These are phyloP conservation scores for Charina bottae DNA, from an alignment of 2,113 vertebrate genomes.

Conservation along the genomic window DNA sequence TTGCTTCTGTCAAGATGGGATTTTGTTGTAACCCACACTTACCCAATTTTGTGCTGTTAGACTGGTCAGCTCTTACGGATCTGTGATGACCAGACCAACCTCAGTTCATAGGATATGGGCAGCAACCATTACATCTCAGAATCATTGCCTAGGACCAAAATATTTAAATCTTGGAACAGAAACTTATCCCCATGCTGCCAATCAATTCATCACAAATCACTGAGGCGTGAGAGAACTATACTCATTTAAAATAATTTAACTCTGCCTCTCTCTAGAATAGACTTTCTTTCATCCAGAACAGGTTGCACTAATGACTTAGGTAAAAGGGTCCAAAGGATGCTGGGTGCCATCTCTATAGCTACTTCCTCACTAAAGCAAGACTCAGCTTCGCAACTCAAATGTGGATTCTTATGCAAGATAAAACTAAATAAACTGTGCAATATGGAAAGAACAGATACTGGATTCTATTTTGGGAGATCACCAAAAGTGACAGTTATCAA, in stretches of 20 bases:
- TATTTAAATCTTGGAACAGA: background rate
- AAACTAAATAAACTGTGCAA: background rate
- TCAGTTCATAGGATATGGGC: background rate
- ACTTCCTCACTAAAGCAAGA: background rate
- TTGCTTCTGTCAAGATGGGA: background rate
- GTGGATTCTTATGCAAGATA: background rate
- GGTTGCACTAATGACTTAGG: background rate
- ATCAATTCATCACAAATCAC: background rate
- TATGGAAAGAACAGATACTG: background rate
- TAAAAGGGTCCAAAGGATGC: background rate
- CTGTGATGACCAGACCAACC: background rate
- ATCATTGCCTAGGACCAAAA: background rate
- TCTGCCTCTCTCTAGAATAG: background rate
- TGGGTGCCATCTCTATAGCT: background rate
- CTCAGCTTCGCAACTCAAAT: background rate
- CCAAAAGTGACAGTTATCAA: background rate
- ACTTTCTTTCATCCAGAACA: background rate
- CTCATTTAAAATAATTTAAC: background rate
- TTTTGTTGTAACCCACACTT: background rate
- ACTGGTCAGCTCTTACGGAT: background rate
- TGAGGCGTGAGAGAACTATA: background rate
- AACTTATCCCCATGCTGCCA: background rate
- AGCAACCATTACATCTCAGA: background rate
- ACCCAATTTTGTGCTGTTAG: background rate
- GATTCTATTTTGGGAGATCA: background rate